Base-by-base conservation (phyloP, 2,113 vertebrate species). In the Siniperca chuatsi region DNA sequence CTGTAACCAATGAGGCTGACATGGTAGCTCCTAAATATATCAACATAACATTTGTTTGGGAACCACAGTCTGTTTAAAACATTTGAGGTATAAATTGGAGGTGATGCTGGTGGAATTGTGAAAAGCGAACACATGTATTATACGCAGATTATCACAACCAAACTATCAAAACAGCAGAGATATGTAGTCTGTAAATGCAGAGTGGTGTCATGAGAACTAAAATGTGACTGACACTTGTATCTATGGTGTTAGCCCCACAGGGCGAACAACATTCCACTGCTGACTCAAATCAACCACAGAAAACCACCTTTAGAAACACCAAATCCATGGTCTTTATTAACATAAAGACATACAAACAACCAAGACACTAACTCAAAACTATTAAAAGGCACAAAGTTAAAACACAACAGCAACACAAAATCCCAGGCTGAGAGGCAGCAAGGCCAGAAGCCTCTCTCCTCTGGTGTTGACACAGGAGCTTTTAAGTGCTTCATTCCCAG, bases 61-160 rank as follows among this genome's bases (percentile, higher is more conserved):
- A 66, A 46, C 6, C 44, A 54, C 18, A 40, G 46, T 76, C 57
- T 61, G 15, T 58, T 68, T 16, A 25, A 71, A 71, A 65, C 21
- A 40, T 25, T 54, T 9, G 33, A 62, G 48, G 11, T 23, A 58
- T 25, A 29, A 42, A 44, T 74, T 29, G 2, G 37, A 58, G 71
- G 52, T 2, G 4, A 40, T 1, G 37, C 13, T 37, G 23, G 55
- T 21, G 40, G 55, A 46, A 29, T 21, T 61, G 8, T 74, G 55
- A 3, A 33, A 60, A 29, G 40, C 7, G 5, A 44, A 20, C 70
- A 44, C 25, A 72, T 42, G 15, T 25, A 46, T 44, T 29, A 37
- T 68, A 23, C 66, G 54, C 35, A 77, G 23, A 75, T 70, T 35
- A 72, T 66, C 40, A 11, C 48, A 77, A 78, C 18, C 1, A 76